Evolutionary conservation across 2,888 invertebrate genomes (phyloP).

Genomic region (Pilophorus perplexus): DNA sequence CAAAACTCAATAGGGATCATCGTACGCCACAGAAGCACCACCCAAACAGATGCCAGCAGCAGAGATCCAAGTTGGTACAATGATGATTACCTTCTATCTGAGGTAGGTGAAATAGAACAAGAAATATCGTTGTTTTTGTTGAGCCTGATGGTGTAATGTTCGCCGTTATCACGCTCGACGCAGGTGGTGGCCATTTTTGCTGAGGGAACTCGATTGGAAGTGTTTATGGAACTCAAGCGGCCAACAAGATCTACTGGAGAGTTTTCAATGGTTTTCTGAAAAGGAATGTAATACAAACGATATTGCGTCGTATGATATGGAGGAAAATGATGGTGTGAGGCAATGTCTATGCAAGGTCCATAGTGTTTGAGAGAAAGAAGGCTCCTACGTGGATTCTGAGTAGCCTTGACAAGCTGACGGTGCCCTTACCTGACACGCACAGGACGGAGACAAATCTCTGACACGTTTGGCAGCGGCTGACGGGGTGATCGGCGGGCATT

Average conservation of each 20-base stretch:
- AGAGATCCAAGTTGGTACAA: too few relatives aligned
- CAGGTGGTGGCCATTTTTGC: constrained; percentile 29
- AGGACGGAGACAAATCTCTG: constrained; percentile 42
- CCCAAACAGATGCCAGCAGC: too few relatives aligned
- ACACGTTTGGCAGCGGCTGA: constrained; percentile 38
- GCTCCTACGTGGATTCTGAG: neutral
- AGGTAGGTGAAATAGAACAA: constrained; percentile 19
- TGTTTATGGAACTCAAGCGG: neutral
- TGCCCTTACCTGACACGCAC: neutral
- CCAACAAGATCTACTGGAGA: neutral
- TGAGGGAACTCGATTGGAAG: neutral
- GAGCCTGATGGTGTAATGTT: constrained; percentile 25
- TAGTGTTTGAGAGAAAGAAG: neutral
- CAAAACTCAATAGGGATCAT: too few relatives aligned
- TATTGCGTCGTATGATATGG: neutral
- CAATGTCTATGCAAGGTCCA: neutral
- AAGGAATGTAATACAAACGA: neutral
- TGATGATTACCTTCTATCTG: too few relatives aligned
- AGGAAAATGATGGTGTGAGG: neutral
- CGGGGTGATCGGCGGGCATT: constrained; percentile 8
- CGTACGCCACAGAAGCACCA: too few relatives aligned
- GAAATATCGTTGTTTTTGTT: constrained; percentile 29
- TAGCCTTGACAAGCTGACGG: neutral
- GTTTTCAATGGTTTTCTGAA: neutral
- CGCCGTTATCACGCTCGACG: constrained; percentile 32